A percentile compares a stretch with the other conserved stretches of the same genome.
Conservation (phyloP, 2,113 vertebrate genomes). For the Hyaena hyaena region DNA sequence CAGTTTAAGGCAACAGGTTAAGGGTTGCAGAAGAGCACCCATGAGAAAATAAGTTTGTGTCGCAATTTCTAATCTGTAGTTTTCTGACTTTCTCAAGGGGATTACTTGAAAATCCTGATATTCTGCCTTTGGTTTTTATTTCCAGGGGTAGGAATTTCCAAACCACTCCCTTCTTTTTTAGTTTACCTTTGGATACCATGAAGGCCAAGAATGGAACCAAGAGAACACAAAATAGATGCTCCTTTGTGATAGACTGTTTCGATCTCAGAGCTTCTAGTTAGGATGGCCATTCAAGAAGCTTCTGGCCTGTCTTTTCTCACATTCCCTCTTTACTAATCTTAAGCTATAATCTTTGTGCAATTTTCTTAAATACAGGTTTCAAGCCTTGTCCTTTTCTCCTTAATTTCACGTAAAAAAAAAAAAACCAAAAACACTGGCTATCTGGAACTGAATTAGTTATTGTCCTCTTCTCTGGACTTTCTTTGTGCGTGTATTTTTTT, state of each 20-base stretch:
- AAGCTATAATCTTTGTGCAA: not conserved
- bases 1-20: conserved; percentile 6
- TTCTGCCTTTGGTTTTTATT: conserved; percentile 71
- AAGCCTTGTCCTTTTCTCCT: conserved; percentile 5
- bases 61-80: conserved; percentile 30
- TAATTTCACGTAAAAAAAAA: conserved; percentile 27
- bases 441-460: conserved; percentile 39
- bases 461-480: conserved; percentile 49
- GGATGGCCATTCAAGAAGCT: conserved; percentile 28
- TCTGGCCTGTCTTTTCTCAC: not conserved
- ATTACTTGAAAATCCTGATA: conserved; percentile 56
- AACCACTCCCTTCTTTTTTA: conserved; percentile 62
- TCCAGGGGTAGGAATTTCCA: conserved; percentile 63
- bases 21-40: conserved; percentile 39
- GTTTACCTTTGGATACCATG: conserved; percentile 65
- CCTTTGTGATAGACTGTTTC: conserved; percentile 47
- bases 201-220: conserved; percentile 54
- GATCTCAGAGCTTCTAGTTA: conserved; percentile 42
- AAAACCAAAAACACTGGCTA: not conserved
- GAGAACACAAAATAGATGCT: conserved; percentile 58
- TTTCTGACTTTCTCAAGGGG: conserved; percentile 55
- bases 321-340: not conserved
- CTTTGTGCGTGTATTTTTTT: not conserved
- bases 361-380: conserved; percentile 25
- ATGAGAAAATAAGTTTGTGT: conserved; percentile 29